These are phyloP conservation scores for Ornithoptera priamus DNA, from an alignment of 2,888 invertebrate species.

Conservation along the genomic window DNA sequence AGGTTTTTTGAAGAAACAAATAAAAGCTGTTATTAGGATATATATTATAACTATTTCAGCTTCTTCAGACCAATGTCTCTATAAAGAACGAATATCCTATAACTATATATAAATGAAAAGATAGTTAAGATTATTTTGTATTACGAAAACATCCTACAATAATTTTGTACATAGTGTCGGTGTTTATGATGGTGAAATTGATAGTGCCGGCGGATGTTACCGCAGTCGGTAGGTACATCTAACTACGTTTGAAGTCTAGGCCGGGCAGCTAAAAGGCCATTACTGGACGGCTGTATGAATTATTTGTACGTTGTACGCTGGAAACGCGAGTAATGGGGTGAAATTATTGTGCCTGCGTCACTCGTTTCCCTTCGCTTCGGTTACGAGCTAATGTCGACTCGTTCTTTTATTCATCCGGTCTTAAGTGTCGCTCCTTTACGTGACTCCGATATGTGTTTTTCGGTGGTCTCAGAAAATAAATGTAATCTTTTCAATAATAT, in stretches of 20 bases:
- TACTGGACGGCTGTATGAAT: constrained; percentile 73
- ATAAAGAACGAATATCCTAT: too few relatives aligned
- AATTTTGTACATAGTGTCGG: neutral
- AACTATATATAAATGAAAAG: too few relatives aligned
- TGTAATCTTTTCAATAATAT: neutral
- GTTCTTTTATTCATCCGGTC: constrained; percentile 26
- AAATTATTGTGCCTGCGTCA: constrained; percentile 59
- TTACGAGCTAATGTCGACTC: constrained; percentile 17
- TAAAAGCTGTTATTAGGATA: too few relatives aligned
- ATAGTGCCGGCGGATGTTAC: constrained; percentile 40
- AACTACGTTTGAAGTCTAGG: constrained; percentile 71
- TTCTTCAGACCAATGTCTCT: too few relatives aligned
- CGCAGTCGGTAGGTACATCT: constrained; percentile 59
- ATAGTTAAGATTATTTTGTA: too few relatives aligned
- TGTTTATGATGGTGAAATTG: constrained; percentile 42
- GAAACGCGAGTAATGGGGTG: constrained; percentile 60
- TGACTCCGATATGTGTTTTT: constrained; percentile 3
- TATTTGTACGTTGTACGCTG: constrained; percentile 68
- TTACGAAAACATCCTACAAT: neutral
- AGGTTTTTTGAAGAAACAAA: too few relatives aligned
- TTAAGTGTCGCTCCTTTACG: constrained; percentile 14
- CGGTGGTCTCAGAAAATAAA: neutral
- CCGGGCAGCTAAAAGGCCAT: constrained; percentile 73
- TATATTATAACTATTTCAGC: too few relatives aligned
- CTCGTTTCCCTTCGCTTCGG: constrained; percentile 34